phyloP scores from a whole-genome alignment of 2,113 vertebrate species.

The Pithys albifrons region DNA sequence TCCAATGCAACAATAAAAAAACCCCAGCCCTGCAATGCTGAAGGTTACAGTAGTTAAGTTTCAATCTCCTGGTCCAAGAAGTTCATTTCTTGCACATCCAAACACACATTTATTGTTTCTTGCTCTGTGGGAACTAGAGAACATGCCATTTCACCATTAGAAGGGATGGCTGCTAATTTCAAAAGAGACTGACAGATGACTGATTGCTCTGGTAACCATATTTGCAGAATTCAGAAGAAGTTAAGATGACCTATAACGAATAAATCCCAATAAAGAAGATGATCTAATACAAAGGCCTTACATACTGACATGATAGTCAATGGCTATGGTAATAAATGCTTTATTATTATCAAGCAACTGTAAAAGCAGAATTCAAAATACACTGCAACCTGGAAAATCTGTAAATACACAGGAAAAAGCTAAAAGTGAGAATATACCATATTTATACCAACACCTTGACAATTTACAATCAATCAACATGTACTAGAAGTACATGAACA shows the following conservation, averaged over 20 bases:
- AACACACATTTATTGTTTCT: not conserved
- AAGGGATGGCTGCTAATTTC: not conserved
- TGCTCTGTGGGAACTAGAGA: not conserved
- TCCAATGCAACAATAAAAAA: not conserved
- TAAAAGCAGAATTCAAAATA: not conserved
- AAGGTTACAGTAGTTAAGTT: not conserved
- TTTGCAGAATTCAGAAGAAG: not conserved
- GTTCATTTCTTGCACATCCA: not conserved
- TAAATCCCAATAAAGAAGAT: not conserved
- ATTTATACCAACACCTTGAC: not conserved
- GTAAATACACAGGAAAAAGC: not conserved
- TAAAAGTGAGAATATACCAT: not conserved
- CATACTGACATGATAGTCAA: not conserved
- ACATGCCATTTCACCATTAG: not conserved
- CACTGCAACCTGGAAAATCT: not conserved
- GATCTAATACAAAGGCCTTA: not conserved
- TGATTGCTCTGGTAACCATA: not conserved
- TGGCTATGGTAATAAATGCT: not conserved
- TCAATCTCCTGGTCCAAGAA: not conserved
- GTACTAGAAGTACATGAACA: not conserved
- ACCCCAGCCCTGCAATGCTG: not conserved
- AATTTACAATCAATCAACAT: not conserved
- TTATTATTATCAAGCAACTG: not conserved
- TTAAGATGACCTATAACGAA: not conserved
- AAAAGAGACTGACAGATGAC: not conserved